These are phyloP conservation scores for Bombus affinis DNA, from an alignment of 1,140 invertebrate genomes.

Conservation along the genomic window DNA sequence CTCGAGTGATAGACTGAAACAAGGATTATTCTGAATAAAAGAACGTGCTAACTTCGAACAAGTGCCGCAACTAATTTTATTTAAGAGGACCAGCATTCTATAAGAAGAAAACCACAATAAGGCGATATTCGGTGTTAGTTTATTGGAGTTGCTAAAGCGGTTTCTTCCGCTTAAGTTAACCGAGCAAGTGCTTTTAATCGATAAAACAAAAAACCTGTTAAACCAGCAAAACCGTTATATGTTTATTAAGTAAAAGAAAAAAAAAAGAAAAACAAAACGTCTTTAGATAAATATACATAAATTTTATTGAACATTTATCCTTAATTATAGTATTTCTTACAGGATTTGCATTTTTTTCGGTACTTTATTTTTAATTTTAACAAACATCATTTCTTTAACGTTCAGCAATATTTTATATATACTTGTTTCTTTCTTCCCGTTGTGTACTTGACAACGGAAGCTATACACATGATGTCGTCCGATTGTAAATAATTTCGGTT, in stretches of 20 bases:
- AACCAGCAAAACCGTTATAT: conserved; percentile 43
- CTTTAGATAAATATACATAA: conserved; percentile 11
- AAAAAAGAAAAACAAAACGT: conserved; percentile 12
- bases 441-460: not conserved
- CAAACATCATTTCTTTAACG: not conserved
- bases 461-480: not conserved
- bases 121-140: conserved; percentile 60
- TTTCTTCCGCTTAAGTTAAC: conserved; percentile 54
- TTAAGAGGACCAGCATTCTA: conserved; percentile 57
- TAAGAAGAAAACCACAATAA: conserved; percentile 46
- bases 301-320: conserved; percentile 30
- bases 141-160: conserved; percentile 60
- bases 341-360: conserved; percentile 21
- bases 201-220: conserved; percentile 46
- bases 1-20: conserved; percentile 79
- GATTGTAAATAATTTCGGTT: conserved; percentile 50
- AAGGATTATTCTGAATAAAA: conserved; percentile 47
- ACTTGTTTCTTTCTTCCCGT: conserved; percentile 1
- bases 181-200: conserved; percentile 63
- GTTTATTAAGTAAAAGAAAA: conserved; percentile 32
- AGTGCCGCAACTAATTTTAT: conserved; percentile 68
- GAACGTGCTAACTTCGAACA: conserved; percentile 59
- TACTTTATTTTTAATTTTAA: conserved; percentile 13
- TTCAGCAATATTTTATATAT: not conserved
- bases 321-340: conserved; percentile 33